Conservation (phyloP, 2,113 vertebrate genomes). For the Apteryx mantelli region DNA sequence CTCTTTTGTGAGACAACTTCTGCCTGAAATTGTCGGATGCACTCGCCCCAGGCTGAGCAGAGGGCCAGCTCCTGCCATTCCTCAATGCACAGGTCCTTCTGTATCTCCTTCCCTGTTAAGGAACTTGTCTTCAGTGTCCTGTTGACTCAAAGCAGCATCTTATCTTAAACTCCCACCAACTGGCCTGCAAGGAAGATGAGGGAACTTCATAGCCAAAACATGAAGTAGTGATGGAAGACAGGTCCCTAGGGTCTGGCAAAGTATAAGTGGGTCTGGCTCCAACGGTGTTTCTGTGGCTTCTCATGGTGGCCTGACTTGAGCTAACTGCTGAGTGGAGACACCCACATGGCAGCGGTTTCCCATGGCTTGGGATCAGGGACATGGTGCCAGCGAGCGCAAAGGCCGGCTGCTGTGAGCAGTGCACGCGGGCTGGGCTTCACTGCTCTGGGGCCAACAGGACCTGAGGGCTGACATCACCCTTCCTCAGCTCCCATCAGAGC, state of each 20-base stretch:
- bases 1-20: not conserved
- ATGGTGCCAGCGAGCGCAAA: not conserved
- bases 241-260: rapidly evolving
- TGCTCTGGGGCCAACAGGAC: not conserved
- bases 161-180: not conserved
- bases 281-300: rapidly evolving
- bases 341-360: no score
- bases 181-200: not conserved
- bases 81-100: not conserved
- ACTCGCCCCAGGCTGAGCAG: not conserved
- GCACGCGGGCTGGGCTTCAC: no score
- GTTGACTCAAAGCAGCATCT: not conserved
- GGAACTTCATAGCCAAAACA: rapidly evolving
- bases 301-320: not conserved
- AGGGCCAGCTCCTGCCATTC: not conserved
- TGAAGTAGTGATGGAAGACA: not conserved
- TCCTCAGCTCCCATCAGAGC: not conserved
- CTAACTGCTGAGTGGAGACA: not conserved
- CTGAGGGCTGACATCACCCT: not conserved
- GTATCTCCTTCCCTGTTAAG: no score
- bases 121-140: not conserved
- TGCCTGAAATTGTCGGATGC: not conserved
- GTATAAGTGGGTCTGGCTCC: not conserved
- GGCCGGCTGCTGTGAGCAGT: no score
- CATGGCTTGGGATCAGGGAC: no score